A percentile compares a stretch with the other conserved stretches of the same genome.
phyloP scores from a whole-genome alignment of 2,113 vertebrate species.

The Seriola dumerili region DNA sequence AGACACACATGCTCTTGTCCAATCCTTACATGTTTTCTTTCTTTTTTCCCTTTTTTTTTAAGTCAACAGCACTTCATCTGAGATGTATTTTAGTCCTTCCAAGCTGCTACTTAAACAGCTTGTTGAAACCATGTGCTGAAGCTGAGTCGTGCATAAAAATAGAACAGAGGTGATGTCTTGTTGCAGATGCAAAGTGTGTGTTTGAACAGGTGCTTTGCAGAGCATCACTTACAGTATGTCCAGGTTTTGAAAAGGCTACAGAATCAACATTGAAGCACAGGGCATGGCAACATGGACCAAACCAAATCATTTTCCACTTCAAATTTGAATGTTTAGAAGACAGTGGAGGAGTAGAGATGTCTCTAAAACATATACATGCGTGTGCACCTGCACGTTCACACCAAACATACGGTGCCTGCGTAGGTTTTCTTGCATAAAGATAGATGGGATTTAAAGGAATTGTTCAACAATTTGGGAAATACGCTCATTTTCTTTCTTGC shows the following conservation, averaged over 20 bases:
- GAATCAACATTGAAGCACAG: constrained; percentile 9
- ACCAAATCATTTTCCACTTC: not conserved
- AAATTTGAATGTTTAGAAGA: too few species aligned
- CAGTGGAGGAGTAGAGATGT: too few species aligned
- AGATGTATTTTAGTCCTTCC: constrained; percentile 28
- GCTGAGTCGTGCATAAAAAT: constrained; percentile 50
- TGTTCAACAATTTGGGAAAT: not conserved
- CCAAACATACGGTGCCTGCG: too few species aligned
- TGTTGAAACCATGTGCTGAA: constrained; percentile 40
- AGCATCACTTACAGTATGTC: constrained; percentile 9
- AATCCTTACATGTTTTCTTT: constrained; percentile 9
- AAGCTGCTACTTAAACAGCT: constrained; percentile 37
- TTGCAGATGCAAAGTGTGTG: constrained; percentile 19
- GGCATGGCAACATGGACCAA: not conserved
- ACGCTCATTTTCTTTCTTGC: too few species aligned
- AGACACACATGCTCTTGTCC: constrained; percentile 8
- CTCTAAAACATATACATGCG: not conserved
- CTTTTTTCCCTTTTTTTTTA: constrained; percentile 8
- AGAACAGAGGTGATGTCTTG: constrained; percentile 52
- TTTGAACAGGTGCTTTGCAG: constrained; percentile 26
- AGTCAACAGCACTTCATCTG: constrained; percentile 25
- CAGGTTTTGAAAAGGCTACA: not conserved
- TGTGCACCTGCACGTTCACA: too few species aligned
- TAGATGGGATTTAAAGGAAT: not conserved
- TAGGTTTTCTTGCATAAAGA: not conserved